Base-by-base conservation (phyloP, 2,797 vertebrate species). In the Clamator glandarius region DNA sequence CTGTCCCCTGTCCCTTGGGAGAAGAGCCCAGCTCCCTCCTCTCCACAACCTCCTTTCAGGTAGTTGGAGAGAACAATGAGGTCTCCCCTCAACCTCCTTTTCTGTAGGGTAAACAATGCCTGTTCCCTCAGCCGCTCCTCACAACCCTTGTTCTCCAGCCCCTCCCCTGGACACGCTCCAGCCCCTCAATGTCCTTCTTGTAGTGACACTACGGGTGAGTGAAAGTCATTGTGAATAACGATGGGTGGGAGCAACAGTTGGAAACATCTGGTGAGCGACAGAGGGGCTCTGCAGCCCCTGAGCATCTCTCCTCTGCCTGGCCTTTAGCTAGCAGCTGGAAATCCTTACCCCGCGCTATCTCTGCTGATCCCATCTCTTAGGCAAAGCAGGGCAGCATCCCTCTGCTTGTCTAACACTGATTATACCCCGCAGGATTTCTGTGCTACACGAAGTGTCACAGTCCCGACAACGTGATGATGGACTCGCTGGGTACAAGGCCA, bases 351-450 rank as follows among this genome's bases (percentile, higher is more conserved):
- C 58, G 87, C 15, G 63, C 63, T 94, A 92, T 86, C 87, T 50
- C 72, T 67, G 92, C 92, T 72, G 87, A 23, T 44, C 52, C 42
- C 96, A 92, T 36, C 95, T 88, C 87, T 5, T 10, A 69, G 70
- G 85, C 91, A 73, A 92, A 93, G 96, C 96, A 90, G 89, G 90
- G 62, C 96, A 96, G 92, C 96, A 92, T 84, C 62, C 72, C 72
- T 90, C 81, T 79, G 95, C 96, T 78, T 81, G 92, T 79, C 84
- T 84, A 41, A 90, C 94, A 70, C 59, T 29, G 73, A 68, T 72
- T 81, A 29, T 25, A 39, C 74, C 94, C 68, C 3, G 85, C 80
- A 87, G 92, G 83, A 52, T 81, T 84, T 33, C 72, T 13, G 55
- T 3, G 59, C 79, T 15, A 19, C 84, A 44, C 31, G 1, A 12